Conservation (phyloP, 2,888 invertebrate genomes). For the Agrotis segetum region DNA sequence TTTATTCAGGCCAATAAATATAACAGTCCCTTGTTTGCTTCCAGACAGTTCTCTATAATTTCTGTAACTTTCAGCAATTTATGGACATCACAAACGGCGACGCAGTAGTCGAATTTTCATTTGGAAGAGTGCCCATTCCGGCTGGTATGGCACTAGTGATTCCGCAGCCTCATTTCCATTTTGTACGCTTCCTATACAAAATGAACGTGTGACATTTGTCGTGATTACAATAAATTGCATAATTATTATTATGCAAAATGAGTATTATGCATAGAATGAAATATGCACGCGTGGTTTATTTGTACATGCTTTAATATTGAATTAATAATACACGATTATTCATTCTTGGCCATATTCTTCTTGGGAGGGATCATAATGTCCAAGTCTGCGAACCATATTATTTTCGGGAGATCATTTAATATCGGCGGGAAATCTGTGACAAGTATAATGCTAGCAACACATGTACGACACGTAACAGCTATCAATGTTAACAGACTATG, state of each 20-base stretch:
- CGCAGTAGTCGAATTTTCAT: conserved; percentile 28
- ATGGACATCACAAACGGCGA: conserved; percentile 22
- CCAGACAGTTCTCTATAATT: conserved; percentile 22
- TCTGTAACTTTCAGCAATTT: conserved; percentile 31
- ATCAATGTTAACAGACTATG: conserved; percentile 26
- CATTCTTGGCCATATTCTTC: conserved; percentile 8
- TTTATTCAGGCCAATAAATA: conserved; percentile 6
- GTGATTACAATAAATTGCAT: conserved; percentile 39
- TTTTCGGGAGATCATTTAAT: conserved; percentile 14
- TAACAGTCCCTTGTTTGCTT: neutral
- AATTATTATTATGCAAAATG: conserved; percentile 30
- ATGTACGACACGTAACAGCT: neutral
- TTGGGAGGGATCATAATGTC: neutral
- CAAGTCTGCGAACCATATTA: neutral
- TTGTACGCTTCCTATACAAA: conserved; percentile 10
- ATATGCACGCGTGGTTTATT: conserved; percentile 32
- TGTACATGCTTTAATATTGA: conserved; percentile 20
- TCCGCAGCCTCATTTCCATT: conserved; percentile 8
- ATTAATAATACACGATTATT: neutral
- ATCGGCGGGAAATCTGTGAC: neutral
- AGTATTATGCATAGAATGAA: conserved; percentile 11
- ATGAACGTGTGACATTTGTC: conserved; percentile 28
- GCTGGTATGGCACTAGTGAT: conserved; percentile 4
- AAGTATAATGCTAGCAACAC: neutral
- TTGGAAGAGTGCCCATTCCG: conserved; percentile 49